These are phyloP conservation scores for Mesaphorura yosii DNA, from an alignment of 1,140 invertebrate genomes.

Conservation along the genomic window DNA sequence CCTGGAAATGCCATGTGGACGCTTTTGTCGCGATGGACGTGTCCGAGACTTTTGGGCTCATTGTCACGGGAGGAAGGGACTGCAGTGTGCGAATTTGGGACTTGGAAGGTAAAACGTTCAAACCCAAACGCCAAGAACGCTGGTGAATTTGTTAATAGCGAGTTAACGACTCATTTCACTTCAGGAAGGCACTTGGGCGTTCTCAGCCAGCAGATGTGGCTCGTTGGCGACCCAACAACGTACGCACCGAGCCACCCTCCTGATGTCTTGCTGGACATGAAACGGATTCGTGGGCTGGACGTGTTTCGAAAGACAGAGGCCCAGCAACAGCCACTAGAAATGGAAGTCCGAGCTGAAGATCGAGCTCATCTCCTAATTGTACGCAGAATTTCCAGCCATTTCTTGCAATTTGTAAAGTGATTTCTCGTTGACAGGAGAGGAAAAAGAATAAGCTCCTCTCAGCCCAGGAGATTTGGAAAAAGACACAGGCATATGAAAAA, in stretches of 20 bases:
- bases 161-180: too few relatives aligned
- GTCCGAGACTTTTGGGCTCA: constrained; percentile 11
- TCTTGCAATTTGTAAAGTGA: not conserved
- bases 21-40: constrained; percentile 10
- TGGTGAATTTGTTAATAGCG: not conserved
- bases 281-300: constrained; percentile 13
- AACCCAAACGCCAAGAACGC: not conserved
- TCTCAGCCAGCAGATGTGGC: constrained; percentile 1
- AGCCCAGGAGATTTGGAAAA: not conserved
- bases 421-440: not conserved
- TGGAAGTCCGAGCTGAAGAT: constrained; percentile 8
- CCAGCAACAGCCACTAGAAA: not conserved
- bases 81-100: constrained; percentile 14
- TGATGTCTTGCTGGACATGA: constrained; percentile 15
- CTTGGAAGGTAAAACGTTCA: constrained; percentile 4
- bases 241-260: not conserved
- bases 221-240: constrained; percentile 5
- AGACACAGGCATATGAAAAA: constrained; percentile 1
- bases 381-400: too few relatives aligned
- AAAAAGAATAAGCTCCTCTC: constrained; percentile 6
- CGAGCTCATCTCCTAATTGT: not conserved
- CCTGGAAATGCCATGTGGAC: constrained; percentile 18
- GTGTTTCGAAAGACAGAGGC: constrained; percentile 2
- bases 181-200: constrained; percentile 11
- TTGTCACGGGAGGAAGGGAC: constrained; percentile 15